Base-by-base conservation (phyloP, 2,797 vertebrate genomes). In the Podargus strigoides region DNA sequence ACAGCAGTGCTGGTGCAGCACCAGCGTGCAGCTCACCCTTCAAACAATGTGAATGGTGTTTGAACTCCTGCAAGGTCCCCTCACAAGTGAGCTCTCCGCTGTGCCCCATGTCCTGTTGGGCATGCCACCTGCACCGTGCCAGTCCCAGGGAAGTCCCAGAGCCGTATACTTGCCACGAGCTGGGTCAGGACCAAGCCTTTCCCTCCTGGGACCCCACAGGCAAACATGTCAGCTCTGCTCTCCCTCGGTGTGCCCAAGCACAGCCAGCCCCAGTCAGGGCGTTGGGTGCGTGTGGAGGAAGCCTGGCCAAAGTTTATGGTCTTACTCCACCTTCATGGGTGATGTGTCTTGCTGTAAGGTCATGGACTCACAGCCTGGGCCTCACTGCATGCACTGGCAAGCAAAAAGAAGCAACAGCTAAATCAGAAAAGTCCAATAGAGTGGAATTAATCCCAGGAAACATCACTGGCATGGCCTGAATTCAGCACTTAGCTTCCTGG, bases 401-500 rank as follows among this genome's bases (percentile, higher is more conserved):
- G 81, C 58, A 84, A 74, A 91, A 91, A 94, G 66, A 83, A 81
- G 50, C 2, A 2, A 56, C 46, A 53, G 62, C 89, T 94, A 95
- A 95, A 94, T 93, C 39, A 75, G 91, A 85, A 93, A 94, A 91
- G 84, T 84, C 85, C 76, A 94, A 95, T 96, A 94, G 90, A 20
- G 39, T 52, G 85, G 87, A 95, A 90, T 86, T 94, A 94, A 94
- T 94, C 95, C 87, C 85, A 78, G 82, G 76, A 90, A 89, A 64
- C 73, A n/a, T 91, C 85, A 24, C 37, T 53, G 76, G 55, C 73
- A 47, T 0, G 0, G 42, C 19, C 69, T 84, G 73, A 75, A 75
- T 67, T 53, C 72, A 80, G 78, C 78, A 56, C 60, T 92, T 47
- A 23, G 20, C 53, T 62, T 42, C 76, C 76, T 37, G 78, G 49